Evolutionary conservation across 2,797 vertebrate species (phyloP).

Genomic region (Propithecus deckenii): DNA sequence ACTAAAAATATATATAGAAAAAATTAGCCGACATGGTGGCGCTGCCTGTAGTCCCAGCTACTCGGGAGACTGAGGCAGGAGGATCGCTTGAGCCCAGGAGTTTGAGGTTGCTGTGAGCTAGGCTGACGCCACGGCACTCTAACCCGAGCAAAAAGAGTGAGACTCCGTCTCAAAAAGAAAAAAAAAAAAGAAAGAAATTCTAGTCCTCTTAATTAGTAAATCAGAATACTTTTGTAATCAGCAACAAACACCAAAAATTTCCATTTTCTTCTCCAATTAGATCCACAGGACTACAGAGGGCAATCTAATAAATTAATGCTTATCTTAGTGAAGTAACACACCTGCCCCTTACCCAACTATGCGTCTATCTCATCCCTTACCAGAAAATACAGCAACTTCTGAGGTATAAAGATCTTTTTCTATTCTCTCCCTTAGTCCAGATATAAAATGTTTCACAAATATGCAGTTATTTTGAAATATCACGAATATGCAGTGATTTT

Average conservation of each 20-base stretch:
- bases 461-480: not conserved
- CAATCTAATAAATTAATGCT: constrained; percentile 31
- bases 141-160: too few relatives aligned
- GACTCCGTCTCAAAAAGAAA: too few relatives aligned
- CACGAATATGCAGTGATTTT: not conserved
- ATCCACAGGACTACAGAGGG: not conserved
- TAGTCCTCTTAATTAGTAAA: constrained; percentile 18
- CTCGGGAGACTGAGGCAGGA: too few relatives aligned
- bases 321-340: not conserved
- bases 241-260: constrained; percentile 23
- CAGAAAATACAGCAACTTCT: constrained; percentile 46
- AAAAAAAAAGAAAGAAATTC: constrained; percentile 15
- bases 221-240: constrained; percentile 43
- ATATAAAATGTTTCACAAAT: constrained; percentile 27
- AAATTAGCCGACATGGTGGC: too few relatives aligned
- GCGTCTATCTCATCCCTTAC: not conserved
- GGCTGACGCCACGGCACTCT: too few relatives aligned
- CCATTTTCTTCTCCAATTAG: constrained; percentile 9
- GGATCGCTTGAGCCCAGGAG: too few relatives aligned
- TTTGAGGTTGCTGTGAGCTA: too few relatives aligned
- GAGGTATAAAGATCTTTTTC: constrained; percentile 39
- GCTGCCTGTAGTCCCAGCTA: too few relatives aligned
- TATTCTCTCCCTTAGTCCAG: constrained; percentile 22
- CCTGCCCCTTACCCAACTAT: not conserved
- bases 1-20: too few relatives aligned